phyloP scores from a whole-genome alignment of 2,888 invertebrate species.

The Melanchra persicariae region DNA sequence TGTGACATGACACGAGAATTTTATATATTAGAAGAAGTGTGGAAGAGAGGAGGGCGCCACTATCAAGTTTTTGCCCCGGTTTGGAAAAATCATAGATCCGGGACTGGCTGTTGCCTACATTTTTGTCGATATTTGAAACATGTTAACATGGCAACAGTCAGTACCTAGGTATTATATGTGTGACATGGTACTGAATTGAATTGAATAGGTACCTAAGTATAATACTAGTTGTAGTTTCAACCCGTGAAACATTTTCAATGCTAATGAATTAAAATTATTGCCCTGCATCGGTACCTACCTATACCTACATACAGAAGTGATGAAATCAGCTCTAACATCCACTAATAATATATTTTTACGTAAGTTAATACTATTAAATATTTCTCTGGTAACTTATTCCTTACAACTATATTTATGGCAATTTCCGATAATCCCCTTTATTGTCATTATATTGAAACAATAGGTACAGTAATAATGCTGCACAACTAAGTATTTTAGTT shows the following conservation, averaged over 20 bases:
- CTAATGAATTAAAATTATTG: neutral
- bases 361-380: conserved; percentile 58
- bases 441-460: conserved; percentile 66
- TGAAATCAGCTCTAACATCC: conserved; percentile 28
- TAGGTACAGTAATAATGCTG: conserved; percentile 35
- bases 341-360: conserved; percentile 31
- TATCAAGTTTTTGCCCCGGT: too few species aligned
- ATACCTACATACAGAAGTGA: conserved; percentile 1
- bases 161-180: too few species aligned
- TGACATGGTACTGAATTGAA: too few species aligned
- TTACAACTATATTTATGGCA: conserved; percentile 63
- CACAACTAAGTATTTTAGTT: neutral
- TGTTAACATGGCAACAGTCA: too few species aligned
- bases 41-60: too few species aligned
- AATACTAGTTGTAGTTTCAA: too few species aligned
- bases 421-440: conserved; percentile 66
- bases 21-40: too few species aligned
- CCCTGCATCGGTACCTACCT: too few species aligned
- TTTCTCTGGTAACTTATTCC: conserved; percentile 58
- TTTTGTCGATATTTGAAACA: too few species aligned
- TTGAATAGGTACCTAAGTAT: neutral
- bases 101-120: too few species aligned
- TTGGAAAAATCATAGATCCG: too few species aligned
- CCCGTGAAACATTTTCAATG: neutral
- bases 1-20: too few species aligned